phyloP scores from a whole-genome alignment of 1,140 invertebrate genomes.

The Drosophila ironensis region DNA sequence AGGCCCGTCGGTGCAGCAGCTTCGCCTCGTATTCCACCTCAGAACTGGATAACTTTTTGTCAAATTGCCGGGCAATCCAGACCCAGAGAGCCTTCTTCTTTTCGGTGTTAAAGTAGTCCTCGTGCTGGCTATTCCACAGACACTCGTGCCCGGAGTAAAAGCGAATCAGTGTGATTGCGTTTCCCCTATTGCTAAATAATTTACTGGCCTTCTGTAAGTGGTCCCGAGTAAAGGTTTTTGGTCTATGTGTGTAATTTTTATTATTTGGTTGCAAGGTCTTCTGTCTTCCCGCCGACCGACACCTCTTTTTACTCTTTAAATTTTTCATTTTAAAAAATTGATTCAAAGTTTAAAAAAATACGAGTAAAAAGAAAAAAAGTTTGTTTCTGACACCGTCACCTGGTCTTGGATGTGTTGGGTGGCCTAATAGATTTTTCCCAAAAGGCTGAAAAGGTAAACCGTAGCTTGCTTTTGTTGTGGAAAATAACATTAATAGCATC shows the following conservation, averaged over 20 bases:
- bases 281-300: neutral
- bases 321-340: slow-evolving; percentile 3
- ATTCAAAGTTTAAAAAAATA: too few relatives aligned
- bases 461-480: neutral
- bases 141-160: slow-evolving; percentile 37
- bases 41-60: neutral
- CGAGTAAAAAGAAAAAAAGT: too few relatives aligned
- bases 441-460: neutral
- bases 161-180: slow-evolving; percentile 21
- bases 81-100: slow-evolving; percentile 5
- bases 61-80: slow-evolving; percentile 29
- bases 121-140: slow-evolving; percentile 19
- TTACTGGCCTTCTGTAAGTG: too few relatives aligned
- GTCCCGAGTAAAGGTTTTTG: too few relatives aligned
- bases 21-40: slow-evolving; percentile 2
- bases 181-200: slow-evolving; percentile 1
- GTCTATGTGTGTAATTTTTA: too few relatives aligned
- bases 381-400: too few relatives aligned
- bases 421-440: too few relatives aligned
- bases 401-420: too few relatives aligned
- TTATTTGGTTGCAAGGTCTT: neutral
- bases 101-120: slow-evolving; percentile 4
- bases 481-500: neutral
- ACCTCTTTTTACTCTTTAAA: neutral
- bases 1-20: neutral